Conservation (phyloP, 53 echinoderm and acorn worm genomes). For the Holothuria leucospilota region DNA sequence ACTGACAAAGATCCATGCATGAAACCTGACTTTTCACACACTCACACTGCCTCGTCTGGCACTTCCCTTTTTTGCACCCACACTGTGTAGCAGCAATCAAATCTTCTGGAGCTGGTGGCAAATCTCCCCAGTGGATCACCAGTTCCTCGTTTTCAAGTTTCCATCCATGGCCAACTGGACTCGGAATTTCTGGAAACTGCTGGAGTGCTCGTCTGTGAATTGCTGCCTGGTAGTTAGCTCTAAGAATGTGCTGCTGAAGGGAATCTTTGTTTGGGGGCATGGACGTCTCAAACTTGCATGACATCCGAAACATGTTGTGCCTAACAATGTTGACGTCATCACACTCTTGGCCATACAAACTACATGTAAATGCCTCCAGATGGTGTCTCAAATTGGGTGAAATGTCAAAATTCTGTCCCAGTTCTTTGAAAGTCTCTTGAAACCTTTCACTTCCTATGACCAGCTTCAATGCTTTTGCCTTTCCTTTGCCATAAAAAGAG, state of each 20-base stretch:
- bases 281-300: conserved; percentile 32
- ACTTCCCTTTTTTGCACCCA: conserved; percentile 53
- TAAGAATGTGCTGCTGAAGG: conserved; percentile 50
- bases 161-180: conserved; percentile 53
- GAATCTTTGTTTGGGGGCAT: conserved; percentile 77
- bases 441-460: background rate
- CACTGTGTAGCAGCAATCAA: conserved; percentile 40
- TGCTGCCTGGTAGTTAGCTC: conserved; percentile 73
- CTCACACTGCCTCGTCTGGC: conserved; percentile 21
- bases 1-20: conserved; percentile 36
- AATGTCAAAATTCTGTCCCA: conserved; percentile 48
- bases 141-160: conserved; percentile 44
- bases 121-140: conserved; percentile 44
- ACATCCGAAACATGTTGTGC: conserved; percentile 52
- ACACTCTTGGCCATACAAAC: conserved; percentile 58
- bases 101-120: conserved; percentile 55
- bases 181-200: conserved; percentile 13
- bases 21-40: conserved; percentile 19
- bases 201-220: conserved; percentile 48
- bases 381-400: conserved; percentile 7
- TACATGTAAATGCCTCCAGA: conserved; percentile 61
- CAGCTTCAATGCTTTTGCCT: conserved; percentile 58
- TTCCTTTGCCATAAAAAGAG: conserved; percentile 71
- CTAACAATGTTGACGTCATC: conserved; percentile 28
- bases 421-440: conserved; percentile 4